A percentile compares a stretch with the other conserved stretches of the same genome.
Conservation (phyloP, 2,797 vertebrate species). For the Peromyscus eremicus region DNA sequence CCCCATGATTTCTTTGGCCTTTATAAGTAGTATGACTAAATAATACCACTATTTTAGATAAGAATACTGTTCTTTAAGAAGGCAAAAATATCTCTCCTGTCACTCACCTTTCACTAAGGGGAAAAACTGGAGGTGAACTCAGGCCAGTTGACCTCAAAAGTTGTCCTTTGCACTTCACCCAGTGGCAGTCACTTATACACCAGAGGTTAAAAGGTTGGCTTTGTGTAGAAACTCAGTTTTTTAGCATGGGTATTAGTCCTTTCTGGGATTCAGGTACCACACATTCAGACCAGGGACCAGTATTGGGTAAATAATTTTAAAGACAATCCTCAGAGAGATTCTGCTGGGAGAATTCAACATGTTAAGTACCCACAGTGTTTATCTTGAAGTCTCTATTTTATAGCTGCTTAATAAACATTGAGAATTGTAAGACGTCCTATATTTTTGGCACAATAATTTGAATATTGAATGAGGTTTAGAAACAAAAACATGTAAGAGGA, state of each 20-base stretch:
- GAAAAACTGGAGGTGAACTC: neutral
- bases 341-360: neutral
- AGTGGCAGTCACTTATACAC: neutral
- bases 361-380: neutral
- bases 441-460: neutral
- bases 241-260: neutral
- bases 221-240: neutral
- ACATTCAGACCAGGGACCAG: neutral
- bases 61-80: neutral
- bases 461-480: slow-evolving; percentile 13
- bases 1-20: neutral
- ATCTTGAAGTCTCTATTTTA: neutral
- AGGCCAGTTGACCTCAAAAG: neutral
- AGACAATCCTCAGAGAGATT: neutral
- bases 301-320: neutral
- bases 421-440: neutral
- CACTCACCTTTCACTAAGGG: neutral
- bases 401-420: neutral
- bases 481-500: neutral
- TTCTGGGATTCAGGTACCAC: neutral
- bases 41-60: neutral
- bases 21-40: slow-evolving; percentile 8
- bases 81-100: neutral
- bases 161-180: neutral
- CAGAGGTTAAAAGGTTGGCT: neutral